phyloP scores from a whole-genome alignment of 2,888 invertebrate species.

The Ditylenchus weischeri region DNA sequence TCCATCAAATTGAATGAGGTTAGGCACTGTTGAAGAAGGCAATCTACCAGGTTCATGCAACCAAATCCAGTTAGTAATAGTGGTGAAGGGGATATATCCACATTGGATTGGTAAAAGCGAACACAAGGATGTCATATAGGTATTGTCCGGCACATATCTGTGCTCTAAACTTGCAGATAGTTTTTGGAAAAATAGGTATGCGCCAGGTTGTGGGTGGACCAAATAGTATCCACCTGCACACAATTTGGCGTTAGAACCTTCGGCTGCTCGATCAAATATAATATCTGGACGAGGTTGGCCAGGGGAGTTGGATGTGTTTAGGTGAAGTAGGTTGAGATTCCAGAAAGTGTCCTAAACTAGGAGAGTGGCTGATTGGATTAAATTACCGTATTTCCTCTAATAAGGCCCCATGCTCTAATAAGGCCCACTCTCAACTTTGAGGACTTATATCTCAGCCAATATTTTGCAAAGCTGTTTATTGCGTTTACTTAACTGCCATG shows the following conservation, averaged over 20 bases:
- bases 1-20: conserved; percentile 56
- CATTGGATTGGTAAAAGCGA: conserved; percentile 30
- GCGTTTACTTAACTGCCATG: no score
- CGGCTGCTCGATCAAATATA: conserved; percentile 51
- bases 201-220: conserved; percentile 36
- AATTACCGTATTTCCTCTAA: no score
- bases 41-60: conserved; percentile 35
- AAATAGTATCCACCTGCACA: conserved; percentile 55
- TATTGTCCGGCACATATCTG: conserved; percentile 54
- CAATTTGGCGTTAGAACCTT: conserved; percentile 34
- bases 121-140: conserved; percentile 55
- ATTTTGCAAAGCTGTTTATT: no score
- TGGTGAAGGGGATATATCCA: conserved; percentile 35
- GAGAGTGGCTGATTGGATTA: no score
- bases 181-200: conserved; percentile 43
- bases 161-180: conserved; percentile 46
- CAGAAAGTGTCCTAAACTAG: conserved; percentile 52
- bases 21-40: conserved; percentile 31
- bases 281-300: conserved; percentile 33
- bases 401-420: no score
- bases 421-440: no score
- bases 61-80: conserved; percentile 57
- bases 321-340: conserved; percentile 38
- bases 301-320: conserved; percentile 25
- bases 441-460: no score